Conservation (phyloP, 1,140 invertebrate genomes). For the Phocides pigmalion region DNA sequence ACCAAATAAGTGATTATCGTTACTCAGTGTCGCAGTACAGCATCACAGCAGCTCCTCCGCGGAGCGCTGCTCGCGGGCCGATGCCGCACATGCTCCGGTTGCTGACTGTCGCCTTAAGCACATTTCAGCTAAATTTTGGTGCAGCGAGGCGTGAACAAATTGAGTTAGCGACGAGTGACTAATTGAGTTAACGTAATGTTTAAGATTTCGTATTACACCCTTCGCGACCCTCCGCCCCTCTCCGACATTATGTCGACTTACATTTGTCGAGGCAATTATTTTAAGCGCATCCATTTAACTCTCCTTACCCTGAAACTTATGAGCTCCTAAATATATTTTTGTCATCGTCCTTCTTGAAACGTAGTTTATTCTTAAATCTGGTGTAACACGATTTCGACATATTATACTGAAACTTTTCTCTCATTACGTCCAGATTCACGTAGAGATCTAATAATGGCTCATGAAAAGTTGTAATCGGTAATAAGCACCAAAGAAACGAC, state of each 20-base stretch:
- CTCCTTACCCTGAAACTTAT: conserved; percentile 8
- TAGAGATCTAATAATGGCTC: no score
- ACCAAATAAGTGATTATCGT: no score
- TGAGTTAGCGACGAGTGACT: conserved; percentile 31
- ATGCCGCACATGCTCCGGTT: neutral
- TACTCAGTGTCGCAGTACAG: no score
- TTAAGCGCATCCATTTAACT: conserved; percentile 17
- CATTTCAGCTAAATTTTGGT: conserved; percentile 19
- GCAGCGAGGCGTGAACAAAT: conserved; percentile 26
- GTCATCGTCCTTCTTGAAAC: neutral
- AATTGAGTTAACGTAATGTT: conserved; percentile 32
- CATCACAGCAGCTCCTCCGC: no score
- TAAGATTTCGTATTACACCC: conserved; percentile 28
- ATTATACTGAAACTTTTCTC: neutral
- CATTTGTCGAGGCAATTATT: conserved; percentile 26
- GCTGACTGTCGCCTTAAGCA: neutral
- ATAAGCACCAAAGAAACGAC: no score
- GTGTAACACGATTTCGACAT: neutral
- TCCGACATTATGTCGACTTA: conserved; percentile 23
- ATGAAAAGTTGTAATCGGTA: no score
- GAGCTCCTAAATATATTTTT: conserved; percentile 13
- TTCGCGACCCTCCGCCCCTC: neutral
- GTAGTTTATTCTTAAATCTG: neutral
- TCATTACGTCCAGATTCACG: no score
- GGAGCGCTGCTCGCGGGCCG: neutral